Base-by-base conservation (phyloP, 2,888 invertebrate genomes). In the Eueremaeus valkanovi region DNA sequence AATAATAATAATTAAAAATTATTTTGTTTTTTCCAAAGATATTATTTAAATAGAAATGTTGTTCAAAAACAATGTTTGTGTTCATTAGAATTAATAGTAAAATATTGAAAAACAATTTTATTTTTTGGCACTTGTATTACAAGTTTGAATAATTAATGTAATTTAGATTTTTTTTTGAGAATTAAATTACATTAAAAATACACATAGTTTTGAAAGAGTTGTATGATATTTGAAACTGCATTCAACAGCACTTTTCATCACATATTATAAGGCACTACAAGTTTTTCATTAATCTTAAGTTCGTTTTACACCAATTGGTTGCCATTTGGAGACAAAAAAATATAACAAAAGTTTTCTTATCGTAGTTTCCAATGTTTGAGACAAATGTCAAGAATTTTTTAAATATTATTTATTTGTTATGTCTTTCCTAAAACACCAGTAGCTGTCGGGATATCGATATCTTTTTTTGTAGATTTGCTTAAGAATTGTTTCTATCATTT, bases 71-170 rank as follows among this genome's bases (percentile, higher is more conserved):
- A n/a, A 24, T 55, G 55, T 55, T 21, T 61, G 6, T n/a, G 6
- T n/a, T 49, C 21, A n/a, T 49, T 49, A 9, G 16, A n/a, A 61
- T 29, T 61, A 61, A 55, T 63, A 63, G 63, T 63, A 63, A 63
- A 63, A 55, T 55, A 63, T 63, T 63, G 63, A 63, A 63, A n/a
- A n/a, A 63, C 40, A 40, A 68, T 68, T n/a, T n/a, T n/a, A n/a
- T n/a, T n/a, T n/a, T n/a, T 68, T 68, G 68, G 68, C 68, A 68
- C 68, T 68, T 68, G 68, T 68, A 68, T 68, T 68, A 68, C 68
- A 68, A 68, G 68, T 68, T 21, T n/a, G 0, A 11, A 63, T 33
- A 63, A 40, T 36, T 40, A 68, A 40, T 68, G 42, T 36, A 33
- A 68, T 40, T 61, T 33, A 61, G 31, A 31, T 18, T 49, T 61